These are phyloP conservation scores for fruit fly (Drosophila melanogaster) DNA, from an alignment of 1,140 invertebrate species.

Conservation along the genomic window Release_6_plus_ISO1_MT NT_037436.4:10296001-10296500, in stretches of 20 bases:
- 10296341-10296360: no score
- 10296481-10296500: slow-evolving; percentile 4
- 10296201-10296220: slow-evolving; percentile 9
- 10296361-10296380: no score
- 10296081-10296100: slow-evolving; percentile 82
- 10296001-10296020: slow-evolving; percentile 54
- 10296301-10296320: slow-evolving; percentile 13
- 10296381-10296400: no score
- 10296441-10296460: background rate
- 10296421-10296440: no score
- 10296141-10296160: slow-evolving; percentile 62
- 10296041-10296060: slow-evolving; percentile 70
- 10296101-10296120: slow-evolving; percentile 83
- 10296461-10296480: background rate
- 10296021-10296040: background rate
- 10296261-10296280: slow-evolving; percentile 50
- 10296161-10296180: slow-evolving; percentile 29
- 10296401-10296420: no score
- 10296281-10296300: slow-evolving; percentile 18
- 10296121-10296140: slow-evolving; percentile 59
- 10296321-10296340: background rate
- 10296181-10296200: slow-evolving; percentile 2
- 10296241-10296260: slow-evolving; percentile 29
- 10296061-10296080: slow-evolving; percentile 84
- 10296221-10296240: slow-evolving; percentile 16